Percentiles rank a stretch among this genome's conserved stretches.
Evolutionary conservation across 1,140 invertebrate species (phyloP).

Genomic region (Drosophila nigromelanica): DNA sequence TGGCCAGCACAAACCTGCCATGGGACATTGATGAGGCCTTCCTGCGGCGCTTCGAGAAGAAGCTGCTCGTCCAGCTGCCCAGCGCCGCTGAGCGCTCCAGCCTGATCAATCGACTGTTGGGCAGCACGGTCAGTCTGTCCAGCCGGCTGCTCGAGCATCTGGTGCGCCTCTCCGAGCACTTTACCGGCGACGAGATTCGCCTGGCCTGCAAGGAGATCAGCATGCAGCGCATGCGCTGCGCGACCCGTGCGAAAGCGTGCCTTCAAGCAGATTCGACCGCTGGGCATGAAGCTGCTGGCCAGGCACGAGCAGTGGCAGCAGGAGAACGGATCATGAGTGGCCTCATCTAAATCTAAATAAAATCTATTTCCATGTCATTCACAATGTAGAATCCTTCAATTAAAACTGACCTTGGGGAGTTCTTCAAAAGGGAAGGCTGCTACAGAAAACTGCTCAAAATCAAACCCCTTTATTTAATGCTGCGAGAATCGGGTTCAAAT

Average conservation of each 20-base stretch:
- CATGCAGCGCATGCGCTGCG: slow-evolving; percentile 86
- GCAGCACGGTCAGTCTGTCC: slow-evolving; percentile 67
- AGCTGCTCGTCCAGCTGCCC: slow-evolving; percentile 92
- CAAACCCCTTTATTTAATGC: too few species aligned
- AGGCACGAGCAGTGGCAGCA: slow-evolving; percentile 75
- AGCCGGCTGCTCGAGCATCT: slow-evolving; percentile 85
- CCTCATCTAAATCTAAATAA: not conserved
- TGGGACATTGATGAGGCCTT: slow-evolving; percentile 97
- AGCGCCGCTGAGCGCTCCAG: slow-evolving; percentile 86
- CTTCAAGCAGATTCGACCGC: slow-evolving; percentile 65
- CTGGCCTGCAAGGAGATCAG: slow-evolving; percentile 94
- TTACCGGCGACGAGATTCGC: slow-evolving; percentile 93
- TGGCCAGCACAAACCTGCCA: slow-evolving; percentile 95
- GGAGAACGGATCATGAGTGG: slow-evolving; percentile 65
- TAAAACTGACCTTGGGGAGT: too few species aligned
- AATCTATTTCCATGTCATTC: not conserved
- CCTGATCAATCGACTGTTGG: slow-evolving; percentile 88
- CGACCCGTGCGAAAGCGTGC: slow-evolving; percentile 58
- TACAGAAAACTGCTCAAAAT: too few species aligned
- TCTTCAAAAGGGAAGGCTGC: too few species aligned
- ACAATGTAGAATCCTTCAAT: not conserved
- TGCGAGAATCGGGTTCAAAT: too few species aligned
- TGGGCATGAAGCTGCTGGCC: slow-evolving; percentile 66
- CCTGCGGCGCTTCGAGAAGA: slow-evolving; percentile 94
- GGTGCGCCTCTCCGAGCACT: slow-evolving; percentile 88